Evolutionary conservation across 2,113 vertebrate species (phyloP), one percentile per base, ranked within the genome.

Genomic region (Ictidomys tridecemlineatus): DNA sequence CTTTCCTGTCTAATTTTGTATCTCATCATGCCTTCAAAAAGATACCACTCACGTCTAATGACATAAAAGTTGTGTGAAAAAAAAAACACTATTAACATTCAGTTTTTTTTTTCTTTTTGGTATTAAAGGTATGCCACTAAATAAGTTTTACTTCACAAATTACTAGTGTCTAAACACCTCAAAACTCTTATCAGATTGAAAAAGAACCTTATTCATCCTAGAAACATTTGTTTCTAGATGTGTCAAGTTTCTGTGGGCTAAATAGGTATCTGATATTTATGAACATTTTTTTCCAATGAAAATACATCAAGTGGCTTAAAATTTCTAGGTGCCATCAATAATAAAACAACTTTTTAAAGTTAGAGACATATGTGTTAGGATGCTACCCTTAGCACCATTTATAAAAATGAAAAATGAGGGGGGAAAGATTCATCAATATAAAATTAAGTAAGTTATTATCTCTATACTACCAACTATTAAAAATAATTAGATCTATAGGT

Each of bases 261-360:
- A 93, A 42, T 18, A 73, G 58, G 18, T 56, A 84, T 69, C 34
- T 65, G 70, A 30, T 58, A 32, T 37, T 82, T 65, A 69, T 7
- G 87, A 95, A 94, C 32, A 79, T n/a, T 85, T n/a, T 24, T 93
- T 88, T 58, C 34, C 76, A 96, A 84, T 53, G 18, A 89, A 90
- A 18, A 91, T 3, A 92, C 7, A 79, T 4, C 4, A 39, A 13
- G n/a, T 91, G n/a, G 73, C 8, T 34, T 90, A 65, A 92, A 93
- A 96, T 90, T 92, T 89, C 63, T 93, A 53, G 34, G 45, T 73
- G 30, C 37, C 28, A 42, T n/a, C 69, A 96, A 26, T 58, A n/a
- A 51, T n/a, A 37, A 82, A 89, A 83, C 32, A 14, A 69, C 1
- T 69, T 96, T 90, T 58, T 53, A 30, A 92, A 26, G 8, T 11